phyloP scores from a whole-genome alignment of 2,113 vertebrate genomes.

The Megalops atlanticus region DNA sequence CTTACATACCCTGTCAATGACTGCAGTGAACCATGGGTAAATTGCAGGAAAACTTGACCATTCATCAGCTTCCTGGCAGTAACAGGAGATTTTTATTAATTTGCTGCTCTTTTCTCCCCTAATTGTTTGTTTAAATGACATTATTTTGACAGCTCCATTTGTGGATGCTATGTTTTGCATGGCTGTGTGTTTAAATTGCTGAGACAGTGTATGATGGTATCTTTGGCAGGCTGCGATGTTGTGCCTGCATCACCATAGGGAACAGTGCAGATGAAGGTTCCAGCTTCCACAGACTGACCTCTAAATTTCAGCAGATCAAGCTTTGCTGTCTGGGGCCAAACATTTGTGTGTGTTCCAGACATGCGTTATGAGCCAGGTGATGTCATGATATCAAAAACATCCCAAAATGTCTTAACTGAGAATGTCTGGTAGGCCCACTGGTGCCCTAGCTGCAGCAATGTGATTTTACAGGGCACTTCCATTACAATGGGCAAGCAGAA shows the following conservation, averaged over 20 bases:
- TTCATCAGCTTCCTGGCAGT: neutral
- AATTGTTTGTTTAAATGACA: neutral
- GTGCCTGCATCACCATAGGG: neutral
- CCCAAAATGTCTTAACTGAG: neutral
- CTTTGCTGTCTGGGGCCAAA: neutral
- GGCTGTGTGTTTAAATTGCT: neutral
- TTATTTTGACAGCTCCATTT: neutral
- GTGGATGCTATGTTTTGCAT: neutral
- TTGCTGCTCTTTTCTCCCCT: neutral
- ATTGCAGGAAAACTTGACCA: neutral
- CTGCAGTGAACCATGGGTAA: neutral
- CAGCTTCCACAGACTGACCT: neutral
- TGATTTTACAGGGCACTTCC: too few relatives aligned
- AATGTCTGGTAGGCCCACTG: too few relatives aligned
- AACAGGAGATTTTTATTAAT: neutral
- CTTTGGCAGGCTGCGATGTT: neutral
- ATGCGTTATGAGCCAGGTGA: slow-evolving; percentile 1
- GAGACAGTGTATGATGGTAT: neutral
- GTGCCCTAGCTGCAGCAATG: too few relatives aligned
- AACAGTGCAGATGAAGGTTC: neutral
- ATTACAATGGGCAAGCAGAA: too few relatives aligned
- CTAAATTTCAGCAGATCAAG: neutral
- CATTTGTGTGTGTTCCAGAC: slow-evolving; percentile 13
- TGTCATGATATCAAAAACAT: slow-evolving; percentile 20
- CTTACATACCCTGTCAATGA: neutral